phyloP scores from a whole-genome alignment of 92 coral and sea anemone genomes.

The Actinernus sp. region DNA sequence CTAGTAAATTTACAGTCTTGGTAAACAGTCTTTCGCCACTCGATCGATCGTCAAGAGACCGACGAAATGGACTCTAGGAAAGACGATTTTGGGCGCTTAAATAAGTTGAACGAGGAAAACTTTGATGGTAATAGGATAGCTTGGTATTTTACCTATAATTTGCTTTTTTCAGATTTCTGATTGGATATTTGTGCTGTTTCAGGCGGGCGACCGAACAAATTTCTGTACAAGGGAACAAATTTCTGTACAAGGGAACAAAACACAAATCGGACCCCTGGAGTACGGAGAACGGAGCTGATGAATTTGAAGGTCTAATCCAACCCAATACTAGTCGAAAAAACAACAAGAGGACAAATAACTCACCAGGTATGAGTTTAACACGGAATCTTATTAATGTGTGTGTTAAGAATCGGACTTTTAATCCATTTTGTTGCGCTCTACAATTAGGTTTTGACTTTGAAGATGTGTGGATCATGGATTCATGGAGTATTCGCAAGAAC shows the following conservation, averaged over 20 bases:
- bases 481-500: constrained; percentile 86
- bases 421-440: too few relatives aligned
- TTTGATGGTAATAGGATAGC: constrained; percentile 39
- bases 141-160: constrained; percentile 3
- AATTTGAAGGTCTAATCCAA: constrained; percentile 29
- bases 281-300: constrained; percentile 26
- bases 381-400: not conserved
- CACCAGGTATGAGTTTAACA: constrained; percentile 65
- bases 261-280: constrained; percentile 74
- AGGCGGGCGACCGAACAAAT: constrained; percentile 83
- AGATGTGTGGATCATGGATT: too few relatives aligned
- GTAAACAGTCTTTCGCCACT: too few relatives aligned
- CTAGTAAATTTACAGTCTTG: too few relatives aligned
- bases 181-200: constrained; percentile 12
- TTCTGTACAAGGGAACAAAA: constrained; percentile 57
- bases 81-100: constrained; percentile 45
- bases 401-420: constrained; percentile 1
- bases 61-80: constrained; percentile 63
- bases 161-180: too few relatives aligned
- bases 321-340: constrained; percentile 17
- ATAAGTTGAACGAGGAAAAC: constrained; percentile 26
- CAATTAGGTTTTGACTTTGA: constrained; percentile 81
- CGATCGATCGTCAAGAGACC: too few relatives aligned
- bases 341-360: constrained; percentile 46
- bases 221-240: too few relatives aligned